Conservation (phyloP, 2,888 invertebrate genomes). For the Lycia hirtaria region DNA sequence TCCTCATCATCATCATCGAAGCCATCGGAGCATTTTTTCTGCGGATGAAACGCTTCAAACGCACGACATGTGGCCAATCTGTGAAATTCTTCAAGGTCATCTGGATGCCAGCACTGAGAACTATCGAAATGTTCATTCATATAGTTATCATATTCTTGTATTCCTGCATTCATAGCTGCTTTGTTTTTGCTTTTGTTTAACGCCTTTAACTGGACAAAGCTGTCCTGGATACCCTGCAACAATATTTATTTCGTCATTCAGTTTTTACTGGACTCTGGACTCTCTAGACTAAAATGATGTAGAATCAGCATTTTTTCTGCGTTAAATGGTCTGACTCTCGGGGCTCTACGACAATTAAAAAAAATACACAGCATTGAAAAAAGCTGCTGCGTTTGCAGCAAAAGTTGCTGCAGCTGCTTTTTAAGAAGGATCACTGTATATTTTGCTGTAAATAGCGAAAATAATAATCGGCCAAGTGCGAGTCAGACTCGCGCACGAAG, state of each 20-base stretch:
- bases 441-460: too few relatives aligned
- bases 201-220: not conserved
- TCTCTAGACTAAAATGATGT: too few relatives aligned
- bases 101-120: slow-evolving; percentile 5
- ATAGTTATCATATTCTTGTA: slow-evolving; percentile 3
- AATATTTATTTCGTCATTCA: not conserved
- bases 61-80: not conserved
- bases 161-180: not conserved
- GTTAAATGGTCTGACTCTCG: too few relatives aligned
- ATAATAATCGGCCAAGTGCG: too few relatives aligned
- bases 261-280: too few relatives aligned
- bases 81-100: slow-evolving; percentile 3
- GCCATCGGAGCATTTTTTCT: not conserved
- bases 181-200: slow-evolving; percentile 18
- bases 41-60: not conserved
- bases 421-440: too few relatives aligned
- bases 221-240: slow-evolving; percentile 7
- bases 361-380: too few relatives aligned
- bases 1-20: slow-evolving; percentile 9
- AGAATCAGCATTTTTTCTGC: too few relatives aligned
- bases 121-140: not conserved
- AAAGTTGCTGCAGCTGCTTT: too few relatives aligned
- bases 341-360: too few relatives aligned
- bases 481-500: too few relatives aligned
- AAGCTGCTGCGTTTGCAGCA: too few relatives aligned